Evolutionary conservation across 2,113 vertebrate species (phyloP).

Genomic region (Pelusios castaneus): DNA sequence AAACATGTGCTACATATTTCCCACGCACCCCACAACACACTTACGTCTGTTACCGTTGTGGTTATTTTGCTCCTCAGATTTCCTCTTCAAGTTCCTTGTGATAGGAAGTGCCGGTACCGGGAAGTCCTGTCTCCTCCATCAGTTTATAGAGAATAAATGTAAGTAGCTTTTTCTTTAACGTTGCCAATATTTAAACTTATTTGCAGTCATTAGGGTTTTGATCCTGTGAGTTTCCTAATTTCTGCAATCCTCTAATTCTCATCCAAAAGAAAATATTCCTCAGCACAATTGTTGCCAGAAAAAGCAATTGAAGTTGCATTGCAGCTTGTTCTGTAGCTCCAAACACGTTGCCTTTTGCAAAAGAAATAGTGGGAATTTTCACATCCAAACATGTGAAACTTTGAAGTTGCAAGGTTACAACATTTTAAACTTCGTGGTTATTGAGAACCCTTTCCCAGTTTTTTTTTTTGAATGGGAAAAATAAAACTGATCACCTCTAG

Average conservation of each 20-base stretch:
- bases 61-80: conserved; percentile 78
- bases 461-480: background rate
- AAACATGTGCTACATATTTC: background rate
- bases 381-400: background rate
- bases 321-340: too few species aligned
- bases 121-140: conserved; percentile 95
- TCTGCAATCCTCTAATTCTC: background rate
- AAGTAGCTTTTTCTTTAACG: conserved; percentile 60
- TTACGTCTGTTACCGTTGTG: background rate
- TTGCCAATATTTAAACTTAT: background rate
- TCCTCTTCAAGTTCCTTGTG: conserved; percentile 97
- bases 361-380: background rate
- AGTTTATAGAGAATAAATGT: conserved; percentile 97
- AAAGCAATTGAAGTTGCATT: background rate
- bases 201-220: background rate
- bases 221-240: background rate
- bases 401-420: too few species aligned
- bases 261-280: background rate
- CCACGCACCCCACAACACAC: background rate
- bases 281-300: background rate
- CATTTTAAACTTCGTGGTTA: too few species aligned
- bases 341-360: too few species aligned
- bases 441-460: too few species aligned
- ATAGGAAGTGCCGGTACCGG: conserved; percentile 93
- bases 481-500: background rate